Percentiles rank a stretch among this genome's conserved stretches.
Evolutionary conservation across 1,140 invertebrate genomes (phyloP).

Genomic region (Drosophila prosaltans): DNA sequence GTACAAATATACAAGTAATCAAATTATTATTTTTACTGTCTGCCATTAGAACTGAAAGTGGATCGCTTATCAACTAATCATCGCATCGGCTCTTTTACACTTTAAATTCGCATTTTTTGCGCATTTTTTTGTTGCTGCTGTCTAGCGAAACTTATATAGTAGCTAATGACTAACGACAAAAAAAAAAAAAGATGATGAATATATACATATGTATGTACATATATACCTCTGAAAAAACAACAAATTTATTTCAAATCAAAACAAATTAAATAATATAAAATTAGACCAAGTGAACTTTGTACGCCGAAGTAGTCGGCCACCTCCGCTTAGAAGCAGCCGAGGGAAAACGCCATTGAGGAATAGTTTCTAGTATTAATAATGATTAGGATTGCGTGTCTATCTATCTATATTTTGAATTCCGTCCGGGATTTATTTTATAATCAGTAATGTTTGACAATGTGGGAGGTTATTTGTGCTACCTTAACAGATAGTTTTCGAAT

Average conservation of each 20-base stretch:
- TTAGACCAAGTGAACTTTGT: conserved; percentile 62
- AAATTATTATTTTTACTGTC: conserved; percentile 35
- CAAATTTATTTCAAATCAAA: conserved; percentile 45
- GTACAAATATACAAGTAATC: not conserved
- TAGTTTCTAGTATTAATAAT: conserved; percentile 41
- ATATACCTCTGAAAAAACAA: conserved; percentile 20
- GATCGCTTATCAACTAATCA: conserved; percentile 46
- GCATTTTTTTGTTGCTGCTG: conserved; percentile 32
- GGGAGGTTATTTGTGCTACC: conserved; percentile 38
- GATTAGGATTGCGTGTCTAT: conserved; percentile 23
- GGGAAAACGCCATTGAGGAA: conserved; percentile 45
- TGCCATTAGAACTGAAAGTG: conserved; percentile 48
- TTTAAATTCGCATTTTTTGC: conserved; percentile 22
- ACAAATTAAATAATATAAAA: conserved; percentile 59
- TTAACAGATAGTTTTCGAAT: not conserved
- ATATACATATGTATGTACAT: too few relatives aligned
- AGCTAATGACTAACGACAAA: conserved; percentile 64
- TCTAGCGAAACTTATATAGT: conserved; percentile 71
- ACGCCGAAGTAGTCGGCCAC: conserved; percentile 8
- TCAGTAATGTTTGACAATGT: conserved; percentile 27
- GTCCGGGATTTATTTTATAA: conserved; percentile 27
- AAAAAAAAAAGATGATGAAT: conserved; percentile 15
- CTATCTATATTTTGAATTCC: conserved; percentile 21
- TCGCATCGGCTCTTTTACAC: conserved; percentile 38
- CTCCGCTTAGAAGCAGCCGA: conserved; percentile 12